Evolutionary conservation across 2,797 vertebrate species (phyloP).

Genomic region (Pangasius mekongensis): DNA sequence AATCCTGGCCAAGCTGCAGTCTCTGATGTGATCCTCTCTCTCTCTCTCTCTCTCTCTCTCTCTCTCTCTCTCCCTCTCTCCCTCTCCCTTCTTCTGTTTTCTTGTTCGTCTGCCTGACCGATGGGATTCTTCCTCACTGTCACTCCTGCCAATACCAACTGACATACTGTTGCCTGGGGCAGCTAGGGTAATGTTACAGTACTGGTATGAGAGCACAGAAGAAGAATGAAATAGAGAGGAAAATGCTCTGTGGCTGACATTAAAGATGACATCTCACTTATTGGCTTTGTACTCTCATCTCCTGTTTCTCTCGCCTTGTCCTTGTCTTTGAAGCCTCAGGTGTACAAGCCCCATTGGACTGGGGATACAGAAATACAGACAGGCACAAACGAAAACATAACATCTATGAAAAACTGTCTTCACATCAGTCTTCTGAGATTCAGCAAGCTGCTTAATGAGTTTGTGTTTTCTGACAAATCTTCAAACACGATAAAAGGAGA

Average conservation of each 20-base stretch:
- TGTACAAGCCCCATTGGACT: slow-evolving; percentile 47
- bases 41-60: slow-evolving; percentile 39
- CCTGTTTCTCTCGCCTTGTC: slow-evolving; percentile 57
- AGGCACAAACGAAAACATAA: neutral
- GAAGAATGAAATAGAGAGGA: slow-evolving; percentile 39
- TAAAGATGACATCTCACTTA: slow-evolving; percentile 75
- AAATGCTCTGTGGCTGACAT: slow-evolving; percentile 67
- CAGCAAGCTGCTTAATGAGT: slow-evolving; percentile 7
- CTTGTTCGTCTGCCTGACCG: slow-evolving; percentile 41
- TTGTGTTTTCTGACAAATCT: slow-evolving; percentile 47
- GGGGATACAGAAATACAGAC: slow-evolving; percentile 32
- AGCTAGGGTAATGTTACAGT: slow-evolving; percentile 71
- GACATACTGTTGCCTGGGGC: slow-evolving; percentile 74
- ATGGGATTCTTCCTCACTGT: slow-evolving; percentile 68
- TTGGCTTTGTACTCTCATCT: slow-evolving; percentile 69
- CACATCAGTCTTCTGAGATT: slow-evolving; percentile 35
- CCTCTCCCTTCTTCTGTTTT: slow-evolving; percentile 39
- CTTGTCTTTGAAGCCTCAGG: slow-evolving; percentile 58
- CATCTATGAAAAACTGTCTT: slow-evolving; percentile 17
- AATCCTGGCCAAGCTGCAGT: slow-evolving; percentile 45
- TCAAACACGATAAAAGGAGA: slow-evolving; percentile 19
- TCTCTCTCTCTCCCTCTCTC: slow-evolving; percentile 48
- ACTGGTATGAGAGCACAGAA: slow-evolving; percentile 48
- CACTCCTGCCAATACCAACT: slow-evolving; percentile 68
- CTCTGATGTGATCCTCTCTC: slow-evolving; percentile 49